A percentile compares a stretch with the other conserved stretches of the same genome.
These are phyloP conservation scores for Brachypodius melanocephalos DNA, from an alignment of 2,113 vertebrate species.

Conservation along the genomic window DNA sequence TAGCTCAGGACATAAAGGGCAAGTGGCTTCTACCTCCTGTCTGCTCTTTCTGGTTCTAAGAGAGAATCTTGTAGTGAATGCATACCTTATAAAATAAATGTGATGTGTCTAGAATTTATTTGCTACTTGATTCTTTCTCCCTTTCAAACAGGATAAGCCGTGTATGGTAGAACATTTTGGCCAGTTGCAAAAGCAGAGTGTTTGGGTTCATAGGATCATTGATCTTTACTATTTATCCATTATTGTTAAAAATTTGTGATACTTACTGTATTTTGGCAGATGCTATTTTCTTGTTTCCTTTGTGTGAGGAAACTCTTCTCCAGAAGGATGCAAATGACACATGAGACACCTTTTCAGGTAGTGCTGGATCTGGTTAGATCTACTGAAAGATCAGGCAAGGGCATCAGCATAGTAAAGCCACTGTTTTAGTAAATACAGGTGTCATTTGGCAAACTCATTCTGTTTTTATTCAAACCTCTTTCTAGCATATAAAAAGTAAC, in stretches of 20 bases:
- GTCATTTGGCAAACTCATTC: not conserved
- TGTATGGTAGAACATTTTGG: not conserved
- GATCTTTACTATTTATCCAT: not conserved
- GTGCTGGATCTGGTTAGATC: not conserved
- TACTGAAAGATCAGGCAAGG: not conserved
- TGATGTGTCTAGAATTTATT: not conserved
- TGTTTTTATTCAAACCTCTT: not conserved
- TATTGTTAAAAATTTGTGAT: not conserved
- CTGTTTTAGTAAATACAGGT: not conserved
- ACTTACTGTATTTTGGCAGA: not conserved
- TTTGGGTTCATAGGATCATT: not conserved
- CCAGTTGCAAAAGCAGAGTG: not conserved
- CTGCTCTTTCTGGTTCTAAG: not conserved
- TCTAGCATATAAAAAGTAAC: not conserved
- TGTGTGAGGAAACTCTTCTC: not conserved
- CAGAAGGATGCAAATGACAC: not conserved
- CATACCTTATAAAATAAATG: not conserved
- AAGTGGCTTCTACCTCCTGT: not conserved
- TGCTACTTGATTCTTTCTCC: not conserved
- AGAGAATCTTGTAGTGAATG: not conserved
- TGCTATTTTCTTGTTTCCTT: not conserved
- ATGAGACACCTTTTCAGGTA: not conserved
- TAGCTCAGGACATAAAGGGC: not conserved
- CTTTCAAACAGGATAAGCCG: not conserved
- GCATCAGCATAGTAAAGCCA: not conserved